Percentiles rank a stretch among this genome's conserved stretches.
phyloP scores from a whole-genome alignment of 2,888 invertebrate genomes.

The Carcina quercana region DNA sequence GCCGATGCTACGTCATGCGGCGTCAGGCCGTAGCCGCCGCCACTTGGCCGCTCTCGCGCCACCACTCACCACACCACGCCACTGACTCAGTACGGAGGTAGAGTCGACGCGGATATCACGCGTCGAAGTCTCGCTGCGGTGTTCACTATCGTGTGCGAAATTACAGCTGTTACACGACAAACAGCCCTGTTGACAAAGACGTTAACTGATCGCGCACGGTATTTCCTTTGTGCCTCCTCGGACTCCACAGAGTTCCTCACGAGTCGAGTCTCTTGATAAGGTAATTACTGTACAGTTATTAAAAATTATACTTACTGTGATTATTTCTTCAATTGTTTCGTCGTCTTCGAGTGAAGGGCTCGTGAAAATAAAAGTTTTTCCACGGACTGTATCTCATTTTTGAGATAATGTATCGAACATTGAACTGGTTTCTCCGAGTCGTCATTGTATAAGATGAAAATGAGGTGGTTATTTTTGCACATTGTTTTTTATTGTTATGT shows the following conservation, averaged over 20 bases:
- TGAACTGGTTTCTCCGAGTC: too few species aligned
- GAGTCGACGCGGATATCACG: conserved; percentile 40
- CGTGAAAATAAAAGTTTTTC: too few species aligned
- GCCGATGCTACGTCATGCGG: conserved; percentile 40
- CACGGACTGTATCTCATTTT: too few species aligned
- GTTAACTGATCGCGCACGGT: conserved; percentile 11
- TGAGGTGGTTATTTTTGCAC: too few species aligned
- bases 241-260: conserved; percentile 11
- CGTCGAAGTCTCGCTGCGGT: conserved; percentile 34
- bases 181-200: conserved; percentile 25
- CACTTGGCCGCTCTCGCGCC: conserved; percentile 22
- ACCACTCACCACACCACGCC: conserved; percentile 2
- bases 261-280: conserved; percentile 3
- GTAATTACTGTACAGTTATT: conserved; percentile 1
- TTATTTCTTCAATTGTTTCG: not conserved
- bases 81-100: conserved; percentile 38
- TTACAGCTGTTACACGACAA: conserved; percentile 22
- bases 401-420: too few species aligned
- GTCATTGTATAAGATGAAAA: too few species aligned
- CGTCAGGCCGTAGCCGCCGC: conserved; percentile 32
- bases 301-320: not conserved
- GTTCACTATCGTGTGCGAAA: conserved; percentile 27
- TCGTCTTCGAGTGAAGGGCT: not conserved
- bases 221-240: conserved; percentile 22
- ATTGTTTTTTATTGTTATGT: too few species aligned